phyloP scores from a whole-genome alignment of 1,140 invertebrate genomes.

The Bombus impatiens region DNA sequence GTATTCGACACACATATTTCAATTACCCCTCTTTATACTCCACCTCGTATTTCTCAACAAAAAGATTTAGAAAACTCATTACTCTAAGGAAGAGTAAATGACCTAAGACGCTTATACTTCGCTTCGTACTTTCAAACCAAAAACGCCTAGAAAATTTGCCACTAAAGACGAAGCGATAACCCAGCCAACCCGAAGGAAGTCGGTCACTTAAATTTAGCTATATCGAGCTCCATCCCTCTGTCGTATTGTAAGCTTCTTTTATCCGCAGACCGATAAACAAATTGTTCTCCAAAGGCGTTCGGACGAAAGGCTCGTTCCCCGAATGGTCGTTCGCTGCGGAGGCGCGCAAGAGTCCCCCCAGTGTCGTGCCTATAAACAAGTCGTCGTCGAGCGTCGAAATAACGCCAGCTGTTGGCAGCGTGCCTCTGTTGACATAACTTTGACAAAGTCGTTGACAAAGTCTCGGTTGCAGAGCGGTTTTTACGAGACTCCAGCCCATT shows the following conservation, averaged over 20 bases:
- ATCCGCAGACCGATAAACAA: constrained; percentile 59
- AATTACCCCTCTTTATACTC: background rate
- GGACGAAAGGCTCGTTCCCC: constrained; percentile 48
- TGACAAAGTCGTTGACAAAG: constrained; percentile 82
- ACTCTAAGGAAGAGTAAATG: too few relatives aligned
- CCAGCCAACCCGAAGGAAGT: background rate
- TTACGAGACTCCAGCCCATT: constrained; percentile 79
- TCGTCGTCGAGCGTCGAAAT: constrained; percentile 79
- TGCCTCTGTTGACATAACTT: constrained; percentile 79
- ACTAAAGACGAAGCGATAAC: background rate
- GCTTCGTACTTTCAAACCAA: background rate
- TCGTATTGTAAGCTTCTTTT: constrained; percentile 45
- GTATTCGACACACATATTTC: background rate
- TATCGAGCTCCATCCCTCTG: background rate
- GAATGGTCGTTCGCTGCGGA: constrained; percentile 58
- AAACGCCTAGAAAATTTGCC: background rate
- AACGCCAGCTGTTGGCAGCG: constrained; percentile 79
- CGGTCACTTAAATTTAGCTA: background rate
- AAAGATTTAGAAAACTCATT: background rate
- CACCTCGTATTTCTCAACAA: background rate
- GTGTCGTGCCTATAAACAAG: constrained; percentile 75
- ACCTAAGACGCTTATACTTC: background rate
- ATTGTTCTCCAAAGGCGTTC: constrained; percentile 58
- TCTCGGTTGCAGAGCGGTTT: constrained; percentile 68
- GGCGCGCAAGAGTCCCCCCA: background rate